Evolutionary conservation across 1,140 invertebrate species (phyloP).

Genomic region (Tachypleus tridentatus): DNA sequence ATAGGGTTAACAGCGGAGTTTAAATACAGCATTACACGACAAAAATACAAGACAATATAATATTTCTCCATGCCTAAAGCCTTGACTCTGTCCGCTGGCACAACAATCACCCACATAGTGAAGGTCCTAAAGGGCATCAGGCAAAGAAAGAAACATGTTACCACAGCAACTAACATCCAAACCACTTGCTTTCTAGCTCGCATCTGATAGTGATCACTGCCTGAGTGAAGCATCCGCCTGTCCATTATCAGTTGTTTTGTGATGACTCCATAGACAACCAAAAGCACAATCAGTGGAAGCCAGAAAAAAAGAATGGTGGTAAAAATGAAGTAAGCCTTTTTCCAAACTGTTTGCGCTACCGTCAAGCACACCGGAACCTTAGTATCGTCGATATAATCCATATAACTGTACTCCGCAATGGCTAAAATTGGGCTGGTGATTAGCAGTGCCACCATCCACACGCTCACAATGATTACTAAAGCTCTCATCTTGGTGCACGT

Average conservation of each 20-base stretch:
- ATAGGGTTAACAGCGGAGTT: slow-evolving; percentile 84
- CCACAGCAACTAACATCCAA: slow-evolving; percentile 76
- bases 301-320: slow-evolving; percentile 70
- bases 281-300: slow-evolving; percentile 59
- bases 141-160: slow-evolving; percentile 77
- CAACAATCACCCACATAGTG: slow-evolving; percentile 68
- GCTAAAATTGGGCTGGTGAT: slow-evolving; percentile 50
- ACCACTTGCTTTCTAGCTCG: slow-evolving; percentile 45
- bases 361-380: slow-evolving; percentile 58
- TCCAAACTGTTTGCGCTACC: slow-evolving; percentile 54
- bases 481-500: slow-evolving; percentile 79
- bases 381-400: slow-evolving; percentile 52
- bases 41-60: slow-evolving; percentile 72
- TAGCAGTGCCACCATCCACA: slow-evolving; percentile 70
- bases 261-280: slow-evolving; percentile 68
- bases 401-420: slow-evolving; percentile 41
- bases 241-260: slow-evolving; percentile 55
- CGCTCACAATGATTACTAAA: slow-evolving; percentile 61
- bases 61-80: slow-evolving; percentile 59
- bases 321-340: slow-evolving; percentile 55
- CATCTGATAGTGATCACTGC: slow-evolving; percentile 18
- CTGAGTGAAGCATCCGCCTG: slow-evolving; percentile 3
- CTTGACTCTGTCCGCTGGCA: slow-evolving; percentile 48
- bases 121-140: slow-evolving; percentile 72
- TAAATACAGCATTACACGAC: slow-evolving; percentile 72